Conservation (phyloP, 2,113 vertebrate species). For the Fulica atra region DNA sequence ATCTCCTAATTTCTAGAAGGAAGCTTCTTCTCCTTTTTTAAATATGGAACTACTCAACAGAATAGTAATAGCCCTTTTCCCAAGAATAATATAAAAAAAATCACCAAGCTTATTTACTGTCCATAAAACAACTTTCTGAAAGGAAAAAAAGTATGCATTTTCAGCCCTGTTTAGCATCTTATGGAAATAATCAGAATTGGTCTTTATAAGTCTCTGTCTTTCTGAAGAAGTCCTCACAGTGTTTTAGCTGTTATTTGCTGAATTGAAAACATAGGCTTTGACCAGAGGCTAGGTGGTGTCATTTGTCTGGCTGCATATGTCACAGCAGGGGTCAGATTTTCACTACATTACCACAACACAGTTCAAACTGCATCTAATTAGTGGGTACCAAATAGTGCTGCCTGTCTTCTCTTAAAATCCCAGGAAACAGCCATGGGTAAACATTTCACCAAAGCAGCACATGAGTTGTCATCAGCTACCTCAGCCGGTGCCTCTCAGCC, state of each 20-base stretch:
- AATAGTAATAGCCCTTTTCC: background rate
- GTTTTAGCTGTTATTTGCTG: background rate
- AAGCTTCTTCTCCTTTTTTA: background rate
- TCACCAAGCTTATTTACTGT: background rate
- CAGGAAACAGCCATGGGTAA: background rate
- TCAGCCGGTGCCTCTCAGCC: background rate
- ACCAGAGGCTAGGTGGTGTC: slow-evolving; percentile 35
- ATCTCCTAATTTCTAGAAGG: background rate
- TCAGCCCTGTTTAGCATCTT: background rate
- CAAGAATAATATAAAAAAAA: background rate
- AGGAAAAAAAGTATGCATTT: background rate
- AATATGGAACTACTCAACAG: background rate
- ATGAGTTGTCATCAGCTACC: background rate
- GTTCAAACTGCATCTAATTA: slow-evolving; percentile 46
- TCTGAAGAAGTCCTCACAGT: background rate
- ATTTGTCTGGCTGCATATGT: slow-evolving; percentile 37
- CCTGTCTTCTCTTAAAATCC: background rate
- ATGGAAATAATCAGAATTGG: background rate
- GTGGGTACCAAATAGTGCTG: slow-evolving; percentile 14
- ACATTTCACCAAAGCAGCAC: background rate
- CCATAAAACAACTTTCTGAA: background rate
- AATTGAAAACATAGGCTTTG: slow-evolving; percentile 49
- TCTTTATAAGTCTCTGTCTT: background rate
- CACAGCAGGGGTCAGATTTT: slow-evolving; percentile 51
- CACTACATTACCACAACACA: slow-evolving; percentile 45